Conservation (phyloP, 2,113 vertebrate genomes). For the Orthonyx spaldingii region DNA sequence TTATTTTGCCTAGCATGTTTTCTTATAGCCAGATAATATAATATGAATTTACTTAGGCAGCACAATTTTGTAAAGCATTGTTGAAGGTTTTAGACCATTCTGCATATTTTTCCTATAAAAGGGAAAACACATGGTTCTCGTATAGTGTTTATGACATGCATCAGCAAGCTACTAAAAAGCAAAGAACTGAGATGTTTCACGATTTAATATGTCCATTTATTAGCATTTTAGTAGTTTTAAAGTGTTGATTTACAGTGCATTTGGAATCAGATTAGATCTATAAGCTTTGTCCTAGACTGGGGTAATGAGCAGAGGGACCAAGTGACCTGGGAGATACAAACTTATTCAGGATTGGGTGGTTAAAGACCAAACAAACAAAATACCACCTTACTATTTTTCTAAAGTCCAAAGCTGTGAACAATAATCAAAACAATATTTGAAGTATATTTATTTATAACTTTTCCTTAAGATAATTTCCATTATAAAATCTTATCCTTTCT, state of each 20-base stretch:
- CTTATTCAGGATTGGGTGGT: not conserved
- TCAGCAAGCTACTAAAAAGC: not conserved
- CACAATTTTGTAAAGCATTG: not conserved
- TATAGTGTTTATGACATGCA: not conserved
- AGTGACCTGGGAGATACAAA: not conserved
- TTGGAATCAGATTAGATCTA: not conserved
- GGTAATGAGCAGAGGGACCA: not conserved
- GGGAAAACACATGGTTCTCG: not conserved
- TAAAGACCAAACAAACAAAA: not conserved
- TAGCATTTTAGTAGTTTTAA: not conserved
- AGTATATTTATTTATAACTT: not conserved
- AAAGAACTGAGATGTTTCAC: not conserved
- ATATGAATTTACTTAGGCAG: not conserved
- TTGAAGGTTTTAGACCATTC: conserved; percentile 21
- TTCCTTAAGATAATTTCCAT: not conserved
- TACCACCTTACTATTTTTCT: not conserved
- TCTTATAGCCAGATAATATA: not conserved
- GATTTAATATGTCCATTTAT: not conserved
- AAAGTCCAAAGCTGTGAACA: not conserved
- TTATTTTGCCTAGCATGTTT: not conserved
- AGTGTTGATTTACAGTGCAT: not conserved
- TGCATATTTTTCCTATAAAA: not conserved
- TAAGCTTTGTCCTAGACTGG: not conserved
- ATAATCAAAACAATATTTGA: not conserved
- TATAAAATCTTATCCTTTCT: not conserved